Evolutionary conservation across 35 echinoderm and acorn worm genomes (phyloP).

Genomic region (Anneissia japonica): DNA sequence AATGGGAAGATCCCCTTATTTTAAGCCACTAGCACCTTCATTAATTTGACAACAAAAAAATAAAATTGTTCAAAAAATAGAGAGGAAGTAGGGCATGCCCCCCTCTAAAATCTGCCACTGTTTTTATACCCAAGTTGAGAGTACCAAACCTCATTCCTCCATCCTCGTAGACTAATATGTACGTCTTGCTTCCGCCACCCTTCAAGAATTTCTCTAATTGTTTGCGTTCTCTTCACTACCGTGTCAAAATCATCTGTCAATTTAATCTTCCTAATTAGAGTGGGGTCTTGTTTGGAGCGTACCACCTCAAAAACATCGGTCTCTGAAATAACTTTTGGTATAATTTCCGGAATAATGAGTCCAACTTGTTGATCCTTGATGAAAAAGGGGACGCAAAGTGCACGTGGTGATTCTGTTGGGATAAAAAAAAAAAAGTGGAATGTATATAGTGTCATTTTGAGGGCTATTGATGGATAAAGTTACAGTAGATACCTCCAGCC

Average conservation of each 20-base stretch:
- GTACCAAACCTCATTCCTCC: slow-evolving; percentile 62
- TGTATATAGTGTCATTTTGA: no score
- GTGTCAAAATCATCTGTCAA: slow-evolving; percentile 24
- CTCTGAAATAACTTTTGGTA: slow-evolving; percentile 3
- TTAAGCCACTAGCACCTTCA: no score
- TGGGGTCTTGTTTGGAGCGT: neutral
- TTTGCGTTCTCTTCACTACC: slow-evolving; percentile 35
- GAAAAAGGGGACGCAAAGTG: slow-evolving; percentile 24
- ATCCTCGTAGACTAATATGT: slow-evolving; percentile 40
- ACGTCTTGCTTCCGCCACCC: slow-evolving; percentile 10
- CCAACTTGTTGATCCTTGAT: slow-evolving; percentile 32
- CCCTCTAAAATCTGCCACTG: no score
- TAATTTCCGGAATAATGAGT: slow-evolving; percentile 17
- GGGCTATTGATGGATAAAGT: no score
- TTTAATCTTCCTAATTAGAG: neutral
- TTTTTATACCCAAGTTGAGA: neutral
- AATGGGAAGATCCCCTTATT: no score
- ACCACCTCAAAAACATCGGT: slow-evolving; percentile 11
- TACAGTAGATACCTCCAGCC: no score
- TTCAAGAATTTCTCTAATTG: slow-evolving; percentile 30
- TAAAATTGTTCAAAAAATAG: no score
- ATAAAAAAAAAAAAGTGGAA: no score
- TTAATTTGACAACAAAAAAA: no score
- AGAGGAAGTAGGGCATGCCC: no score
- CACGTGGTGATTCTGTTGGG: slow-evolving; percentile 12